Evolutionary conservation across 2,113 vertebrate species (phyloP).

Genomic region (Craseonycteris thonglongyai): DNA sequence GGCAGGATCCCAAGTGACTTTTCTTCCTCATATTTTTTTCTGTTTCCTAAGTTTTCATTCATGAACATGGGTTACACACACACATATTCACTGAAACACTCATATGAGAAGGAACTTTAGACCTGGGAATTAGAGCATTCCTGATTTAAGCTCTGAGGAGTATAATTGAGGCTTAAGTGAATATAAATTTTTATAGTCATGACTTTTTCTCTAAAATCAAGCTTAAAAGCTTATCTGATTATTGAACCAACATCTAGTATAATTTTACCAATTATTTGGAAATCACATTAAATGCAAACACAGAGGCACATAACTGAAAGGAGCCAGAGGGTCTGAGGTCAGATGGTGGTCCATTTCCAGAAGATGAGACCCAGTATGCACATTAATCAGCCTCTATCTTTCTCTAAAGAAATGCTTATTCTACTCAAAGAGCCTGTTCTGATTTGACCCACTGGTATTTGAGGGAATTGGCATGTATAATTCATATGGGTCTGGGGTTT

Average conservation of each 20-base stretch:
- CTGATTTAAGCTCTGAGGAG: slow-evolving; percentile 3
- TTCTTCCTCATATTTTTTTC: not conserved
- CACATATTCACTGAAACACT: not conserved
- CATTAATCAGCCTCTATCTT: not conserved
- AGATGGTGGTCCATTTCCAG: not conserved
- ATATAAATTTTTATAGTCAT: not conserved
- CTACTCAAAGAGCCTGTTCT: not conserved
- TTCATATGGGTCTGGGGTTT: not conserved
- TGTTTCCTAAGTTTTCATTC: not conserved
- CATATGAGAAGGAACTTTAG: not conserved
- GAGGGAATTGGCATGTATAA: not conserved
- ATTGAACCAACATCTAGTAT: not conserved
- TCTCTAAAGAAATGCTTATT: not conserved
- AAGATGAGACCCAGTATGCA: not conserved
- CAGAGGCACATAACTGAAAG: not conserved
- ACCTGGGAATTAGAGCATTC: not conserved
- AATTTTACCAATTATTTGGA: not conserved
- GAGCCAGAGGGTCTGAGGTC: not conserved
- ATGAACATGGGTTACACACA: not conserved
- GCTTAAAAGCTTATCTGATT: not conserved
- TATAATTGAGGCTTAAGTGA: not conserved
- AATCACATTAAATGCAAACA: not conserved
- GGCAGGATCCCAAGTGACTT: not conserved
- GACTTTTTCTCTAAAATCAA: not conserved
- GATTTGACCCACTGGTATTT: not conserved